Evolutionary conservation across 2,888 invertebrate species (phyloP).

Genomic region (Protonemura montana): DNA sequence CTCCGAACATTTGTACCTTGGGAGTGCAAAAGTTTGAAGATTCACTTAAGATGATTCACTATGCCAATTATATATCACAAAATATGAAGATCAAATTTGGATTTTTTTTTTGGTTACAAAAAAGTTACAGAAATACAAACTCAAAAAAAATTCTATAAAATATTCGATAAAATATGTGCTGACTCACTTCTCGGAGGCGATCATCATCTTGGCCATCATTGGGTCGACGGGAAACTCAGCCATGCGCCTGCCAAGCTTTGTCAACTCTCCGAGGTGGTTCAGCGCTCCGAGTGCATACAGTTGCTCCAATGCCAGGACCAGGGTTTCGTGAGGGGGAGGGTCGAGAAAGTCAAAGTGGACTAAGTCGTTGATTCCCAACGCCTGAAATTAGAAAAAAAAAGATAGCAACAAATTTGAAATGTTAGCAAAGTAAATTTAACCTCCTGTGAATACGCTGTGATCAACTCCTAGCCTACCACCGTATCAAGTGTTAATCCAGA

Average conservation of each 20-base stretch:
- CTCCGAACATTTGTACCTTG: conserved; percentile 94
- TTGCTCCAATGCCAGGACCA: conserved; percentile 94
- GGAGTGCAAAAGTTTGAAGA: conserved; percentile 50
- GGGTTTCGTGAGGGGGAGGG: conserved; percentile 93
- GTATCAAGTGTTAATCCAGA: no score
- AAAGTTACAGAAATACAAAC: no score
- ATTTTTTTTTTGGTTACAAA: no score
- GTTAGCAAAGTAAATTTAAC: neutral
- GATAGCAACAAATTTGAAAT: neutral
- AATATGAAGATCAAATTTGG: neutral
- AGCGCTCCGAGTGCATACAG: conserved; percentile 96
- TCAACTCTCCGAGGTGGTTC: conserved; percentile 96
- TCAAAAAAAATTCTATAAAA: no score
- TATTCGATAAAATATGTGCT: no score
- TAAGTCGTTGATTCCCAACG: conserved; percentile 95
- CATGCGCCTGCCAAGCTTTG: conserved; percentile 96
- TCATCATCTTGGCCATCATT: conserved; percentile 97
- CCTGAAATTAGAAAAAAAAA: conserved; percentile 57
- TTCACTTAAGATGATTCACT: neutral
- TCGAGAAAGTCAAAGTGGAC: conserved; percentile 98
- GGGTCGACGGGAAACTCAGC: conserved; percentile 99
- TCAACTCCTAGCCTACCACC: no score
- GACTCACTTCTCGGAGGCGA: conserved; percentile 94
- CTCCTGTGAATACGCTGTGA: no score
- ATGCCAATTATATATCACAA: neutral